Evolutionary conservation across 2,888 invertebrate species (phyloP).

Genomic region (Xestia c-nigrum): DNA sequence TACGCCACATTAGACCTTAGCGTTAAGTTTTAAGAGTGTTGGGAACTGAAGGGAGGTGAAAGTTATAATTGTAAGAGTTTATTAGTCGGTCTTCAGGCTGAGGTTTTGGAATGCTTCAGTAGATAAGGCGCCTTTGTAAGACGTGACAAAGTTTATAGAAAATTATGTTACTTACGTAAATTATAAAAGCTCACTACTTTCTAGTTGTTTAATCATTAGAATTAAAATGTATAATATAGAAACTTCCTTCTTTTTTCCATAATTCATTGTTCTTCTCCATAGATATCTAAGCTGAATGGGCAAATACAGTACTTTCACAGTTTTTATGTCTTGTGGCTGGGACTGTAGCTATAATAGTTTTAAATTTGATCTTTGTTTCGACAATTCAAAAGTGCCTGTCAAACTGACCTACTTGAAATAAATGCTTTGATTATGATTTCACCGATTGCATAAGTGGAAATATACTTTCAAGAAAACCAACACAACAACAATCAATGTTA

Average conservation of each 20-base stretch:
- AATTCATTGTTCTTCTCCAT: no score
- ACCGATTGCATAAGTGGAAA: no score
- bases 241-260: background rate
- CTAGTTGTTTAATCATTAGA: background rate
- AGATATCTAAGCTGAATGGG: no score
- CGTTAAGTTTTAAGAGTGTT: fast-evolving
- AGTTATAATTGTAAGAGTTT: slow-evolving; percentile 60
- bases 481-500: no score
- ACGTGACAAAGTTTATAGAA: slow-evolving; percentile 12
- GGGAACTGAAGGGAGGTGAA: background rate
- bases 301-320: no score
- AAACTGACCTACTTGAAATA: no score
- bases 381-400: no score
- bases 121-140: slow-evolving; percentile 54
- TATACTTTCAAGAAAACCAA: no score
- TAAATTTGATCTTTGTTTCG: no score
- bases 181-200: background rate
- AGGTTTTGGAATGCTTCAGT: slow-evolving; percentile 66
- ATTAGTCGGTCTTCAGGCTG: slow-evolving; percentile 61
- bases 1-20: slow-evolving; percentile 28
- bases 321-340: no score
- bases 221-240: background rate
- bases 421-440: no score
- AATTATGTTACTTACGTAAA: slow-evolving; percentile 5
- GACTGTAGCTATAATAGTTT: no score